Base-by-base conservation (phyloP, 2,888 invertebrate genomes). In the Dioctria rufipes region DNA sequence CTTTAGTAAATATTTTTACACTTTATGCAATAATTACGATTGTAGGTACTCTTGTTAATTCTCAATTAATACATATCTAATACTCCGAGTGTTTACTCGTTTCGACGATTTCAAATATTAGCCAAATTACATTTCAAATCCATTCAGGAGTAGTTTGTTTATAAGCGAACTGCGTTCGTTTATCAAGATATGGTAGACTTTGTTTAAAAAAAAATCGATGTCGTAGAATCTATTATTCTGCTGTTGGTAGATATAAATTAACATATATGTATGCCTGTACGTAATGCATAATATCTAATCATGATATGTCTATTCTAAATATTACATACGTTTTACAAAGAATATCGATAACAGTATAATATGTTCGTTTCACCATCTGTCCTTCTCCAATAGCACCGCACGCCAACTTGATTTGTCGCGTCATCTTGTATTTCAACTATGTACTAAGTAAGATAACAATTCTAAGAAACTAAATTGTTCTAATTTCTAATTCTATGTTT, bases 261-360 rank as follows among this genome's bases (percentile, higher is more conserved):
- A 25, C 25, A 25, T 25, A 25, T 25, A 25, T 2, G 25, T 25
- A 25, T 13, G 2, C n/a, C 6, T 49, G 49, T 25, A 25, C 2
- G 25, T 63, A 77, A 63, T 25, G 25, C 1, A 63, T 77, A 63
- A 37, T 39, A n/a, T 39, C 61, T 63, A 63, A 46, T 77, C 39
- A 49, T 77, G 77, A 77, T 77, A 77, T 77, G 77, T 77, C 77
- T 77, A 77, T 63, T 63, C 77, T 77, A 77, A 63, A 2, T 63
- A 63, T 40, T 11, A 25, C 25, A 25, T 63, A 37, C 37, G 13
- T 37, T 25, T n/a, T 39, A 77, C 77, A 51, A 46, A 58, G 6
- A 75, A 49, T 49, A 37, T 11, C 8, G 37, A 43, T 46, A 77
- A 13, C 13, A 60, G 13, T 40, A 54, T 60, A 60, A 8, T 6